Percentiles rank a stretch among this genome's conserved stretches.
Conservation (phyloP, 2,113 vertebrate genomes). For the Toxotes jaculatrix region DNA sequence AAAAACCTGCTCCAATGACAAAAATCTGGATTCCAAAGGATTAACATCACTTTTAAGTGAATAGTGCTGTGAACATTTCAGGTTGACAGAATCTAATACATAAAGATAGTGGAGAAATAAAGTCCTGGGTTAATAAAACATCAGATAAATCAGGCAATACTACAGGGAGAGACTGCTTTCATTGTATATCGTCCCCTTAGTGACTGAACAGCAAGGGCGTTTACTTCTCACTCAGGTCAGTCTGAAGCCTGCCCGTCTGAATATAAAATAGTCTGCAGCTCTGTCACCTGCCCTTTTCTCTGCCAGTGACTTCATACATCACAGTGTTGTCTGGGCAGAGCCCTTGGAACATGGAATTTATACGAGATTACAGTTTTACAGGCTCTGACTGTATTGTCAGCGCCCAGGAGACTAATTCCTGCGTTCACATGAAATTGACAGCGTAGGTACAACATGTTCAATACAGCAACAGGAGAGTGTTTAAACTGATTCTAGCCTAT, state of each 20-base stretch:
- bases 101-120: neutral
- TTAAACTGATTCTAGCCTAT: neutral
- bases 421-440: neutral
- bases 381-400: constrained; percentile 39
- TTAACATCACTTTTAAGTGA: neutral
- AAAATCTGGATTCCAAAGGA: constrained; percentile 3
- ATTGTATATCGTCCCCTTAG: constrained; percentile 33
- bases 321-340: constrained; percentile 64
- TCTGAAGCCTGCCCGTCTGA: constrained; percentile 56
- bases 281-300: constrained; percentile 76
- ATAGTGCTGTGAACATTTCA: neutral
- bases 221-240: constrained; percentile 60
- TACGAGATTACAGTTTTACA: constrained; percentile 64
- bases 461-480: neutral
- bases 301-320: constrained; percentile 73
- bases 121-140: constrained; percentile 1
- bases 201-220: constrained; percentile 63
- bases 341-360: constrained; percentile 63
- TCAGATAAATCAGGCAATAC: constrained; percentile 23
- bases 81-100: neutral
- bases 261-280: constrained; percentile 75
- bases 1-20: constrained; percentile 6
- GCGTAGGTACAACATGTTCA: neutral
- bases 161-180: constrained; percentile 32
- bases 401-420: neutral